Evolutionary conservation across 1,140 invertebrate genomes (phyloP).

Genomic region (Drosophila seguyi): DNA sequence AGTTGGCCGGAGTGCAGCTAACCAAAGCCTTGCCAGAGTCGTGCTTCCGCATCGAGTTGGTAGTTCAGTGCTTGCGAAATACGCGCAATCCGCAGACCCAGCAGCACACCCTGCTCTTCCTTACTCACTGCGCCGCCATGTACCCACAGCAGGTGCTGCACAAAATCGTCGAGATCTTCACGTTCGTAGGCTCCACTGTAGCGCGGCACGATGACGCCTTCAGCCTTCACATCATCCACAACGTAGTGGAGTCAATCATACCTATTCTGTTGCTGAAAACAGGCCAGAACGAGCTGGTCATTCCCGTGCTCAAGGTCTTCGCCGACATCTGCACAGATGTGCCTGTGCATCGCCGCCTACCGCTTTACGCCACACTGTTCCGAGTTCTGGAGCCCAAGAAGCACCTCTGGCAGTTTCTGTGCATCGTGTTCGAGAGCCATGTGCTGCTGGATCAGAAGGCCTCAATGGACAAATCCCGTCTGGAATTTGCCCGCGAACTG

Average conservation of each 20-base stretch:
- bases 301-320: slow-evolving; percentile 94
- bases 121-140: slow-evolving; percentile 91
- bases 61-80: slow-evolving; percentile 94
- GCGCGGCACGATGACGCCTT: slow-evolving; percentile 96
- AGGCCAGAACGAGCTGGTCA: slow-evolving; percentile 84
- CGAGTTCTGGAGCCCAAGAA: slow-evolving; percentile 89
- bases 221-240: slow-evolving; percentile 96
- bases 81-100: slow-evolving; percentile 97
- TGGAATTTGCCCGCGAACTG: slow-evolving; percentile 62
- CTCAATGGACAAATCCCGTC: slow-evolving; percentile 50
- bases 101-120: slow-evolving; percentile 93
- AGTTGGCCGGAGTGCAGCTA: slow-evolving; percentile 83
- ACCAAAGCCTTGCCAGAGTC: slow-evolving; percentile 85
- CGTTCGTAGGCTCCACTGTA: slow-evolving; percentile 96
- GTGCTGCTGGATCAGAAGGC: slow-evolving; percentile 85
- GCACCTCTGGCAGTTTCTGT: slow-evolving; percentile 92
- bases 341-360: slow-evolving; percentile 93
- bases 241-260: slow-evolving; percentile 95
- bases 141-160: slow-evolving; percentile 93
- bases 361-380: slow-evolving; percentile 92
- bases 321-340: slow-evolving; percentile 95
- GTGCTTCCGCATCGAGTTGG: slow-evolving; percentile 91
- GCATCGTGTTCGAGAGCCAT: slow-evolving; percentile 89
- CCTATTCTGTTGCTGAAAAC: slow-evolving; percentile 89
- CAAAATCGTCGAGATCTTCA: slow-evolving; percentile 97